These are phyloP conservation scores for Taphrorychus bicolor DNA, from an alignment of 2,888 invertebrate genomes.

Conservation along the genomic window DNA sequence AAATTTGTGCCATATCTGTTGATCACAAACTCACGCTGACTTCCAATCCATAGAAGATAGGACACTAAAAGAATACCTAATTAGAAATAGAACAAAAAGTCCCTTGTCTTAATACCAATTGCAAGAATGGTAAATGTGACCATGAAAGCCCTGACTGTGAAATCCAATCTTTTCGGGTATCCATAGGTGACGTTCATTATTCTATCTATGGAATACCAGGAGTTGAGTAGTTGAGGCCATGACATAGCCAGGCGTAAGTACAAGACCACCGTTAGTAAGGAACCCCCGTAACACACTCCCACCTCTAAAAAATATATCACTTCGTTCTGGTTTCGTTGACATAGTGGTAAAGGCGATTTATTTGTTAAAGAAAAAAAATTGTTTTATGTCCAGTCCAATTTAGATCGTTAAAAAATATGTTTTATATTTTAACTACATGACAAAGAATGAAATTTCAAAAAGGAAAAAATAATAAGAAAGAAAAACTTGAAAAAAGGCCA, in stretches of 20 bases:
- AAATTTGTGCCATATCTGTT: conserved; percentile 23
- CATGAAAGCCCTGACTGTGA: conserved; percentile 36
- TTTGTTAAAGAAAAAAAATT: neutral
- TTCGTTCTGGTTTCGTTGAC: no score
- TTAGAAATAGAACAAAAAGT: neutral
- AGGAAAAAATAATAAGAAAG: no score
- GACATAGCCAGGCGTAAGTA: conserved; percentile 39
- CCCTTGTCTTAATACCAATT: neutral
- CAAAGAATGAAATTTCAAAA: no score
- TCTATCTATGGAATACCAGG: conserved; percentile 45
- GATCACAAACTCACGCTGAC: conserved; percentile 18
- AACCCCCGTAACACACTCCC: conserved; percentile 31
- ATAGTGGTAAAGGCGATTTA: no score
- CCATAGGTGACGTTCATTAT: conserved; percentile 46
- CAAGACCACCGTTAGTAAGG: conserved; percentile 19
- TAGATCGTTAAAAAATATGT: no score
- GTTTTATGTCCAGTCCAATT: neutral
- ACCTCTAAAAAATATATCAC: conserved; percentile 31
- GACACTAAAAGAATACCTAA: conserved; percentile 38
- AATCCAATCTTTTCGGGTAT: conserved; percentile 43
- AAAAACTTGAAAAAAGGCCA: no score
- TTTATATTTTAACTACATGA: no score
- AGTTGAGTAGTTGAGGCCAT: conserved; percentile 44
- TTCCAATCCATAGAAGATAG: conserved; percentile 33
- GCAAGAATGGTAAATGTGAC: neutral